Percentiles rank a stretch among this genome's conserved stretches.
phyloP scores from a whole-genome alignment of 2,888 invertebrate species.

The Drosophila cognata region DNA sequence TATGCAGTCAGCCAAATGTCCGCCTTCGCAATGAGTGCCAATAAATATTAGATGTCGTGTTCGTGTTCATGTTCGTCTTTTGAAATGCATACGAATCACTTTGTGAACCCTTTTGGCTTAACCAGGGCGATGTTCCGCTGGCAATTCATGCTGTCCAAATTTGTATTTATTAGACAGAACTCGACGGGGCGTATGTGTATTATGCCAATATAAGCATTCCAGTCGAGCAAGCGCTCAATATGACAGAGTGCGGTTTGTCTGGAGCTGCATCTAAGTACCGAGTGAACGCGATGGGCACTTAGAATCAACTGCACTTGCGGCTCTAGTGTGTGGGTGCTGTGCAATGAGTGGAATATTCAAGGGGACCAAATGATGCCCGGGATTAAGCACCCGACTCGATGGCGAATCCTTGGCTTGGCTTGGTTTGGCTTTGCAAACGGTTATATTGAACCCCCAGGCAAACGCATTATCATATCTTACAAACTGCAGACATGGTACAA shows the following conservation, averaged over 20 bases:
- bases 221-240: conserved; percentile 45
- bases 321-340: conserved; percentile 34
- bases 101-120: conserved; percentile 14
- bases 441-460: conserved; percentile 67
- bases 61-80: conserved; percentile 9
- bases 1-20: conserved; percentile 37
- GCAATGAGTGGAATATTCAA: conserved; percentile 16
- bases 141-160: conserved; percentile 75
- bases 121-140: conserved; percentile 28
- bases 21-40: conserved; percentile 49
- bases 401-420: conserved; percentile 30
- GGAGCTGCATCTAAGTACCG: conserved; percentile 29
- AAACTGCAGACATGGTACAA: conserved; percentile 5
- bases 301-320: conserved; percentile 25
- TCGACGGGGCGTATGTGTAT: conserved; percentile 80
- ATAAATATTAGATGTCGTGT: conserved; percentile 70
- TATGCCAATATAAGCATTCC: conserved; percentile 70
- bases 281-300: conserved; percentile 13
- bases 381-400: conserved; percentile 45
- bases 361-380: conserved; percentile 30
- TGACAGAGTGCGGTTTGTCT: conserved; percentile 60
- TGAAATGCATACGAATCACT: conserved; percentile 16
- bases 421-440: conserved; percentile 48
- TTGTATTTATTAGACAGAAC: conserved; percentile 76
- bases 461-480: conserved; percentile 72